Conservation (phyloP, 2,797 vertebrate species). For the Mus minutoides region DNA sequence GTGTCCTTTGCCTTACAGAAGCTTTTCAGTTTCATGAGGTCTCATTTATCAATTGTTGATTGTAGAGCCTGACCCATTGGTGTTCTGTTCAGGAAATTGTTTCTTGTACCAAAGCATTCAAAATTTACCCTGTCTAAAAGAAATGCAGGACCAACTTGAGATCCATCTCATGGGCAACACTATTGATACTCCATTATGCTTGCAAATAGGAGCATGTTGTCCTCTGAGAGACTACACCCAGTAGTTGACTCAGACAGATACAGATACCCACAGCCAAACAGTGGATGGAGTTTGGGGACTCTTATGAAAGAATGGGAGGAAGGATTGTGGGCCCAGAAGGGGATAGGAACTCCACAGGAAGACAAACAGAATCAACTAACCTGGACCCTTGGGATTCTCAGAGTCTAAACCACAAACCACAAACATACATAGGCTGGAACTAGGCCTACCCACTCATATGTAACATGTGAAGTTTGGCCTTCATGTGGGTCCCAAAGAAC, state of each 20-base stretch:
- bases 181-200: not conserved
- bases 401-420: not conserved
- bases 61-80: not conserved
- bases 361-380: not conserved
- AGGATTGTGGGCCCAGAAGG: not conserved
- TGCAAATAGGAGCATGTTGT: not conserved
- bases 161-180: not conserved
- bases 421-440: not conserved
- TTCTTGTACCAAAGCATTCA: not conserved
- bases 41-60: not conserved
- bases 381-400: not conserved
- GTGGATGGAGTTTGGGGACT: not conserved
- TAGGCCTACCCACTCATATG: not conserved
- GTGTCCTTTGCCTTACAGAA: not conserved
- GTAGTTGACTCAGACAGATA: not conserved
- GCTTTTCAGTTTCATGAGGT: not conserved
- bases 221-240: not conserved
- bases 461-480: not conserved
- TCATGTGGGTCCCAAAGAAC: not conserved
- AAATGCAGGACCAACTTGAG: not conserved
- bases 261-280: not conserved
- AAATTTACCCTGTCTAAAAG: not conserved
- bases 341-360: not conserved
- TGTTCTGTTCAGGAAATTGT: not conserved
- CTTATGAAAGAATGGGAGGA: not conserved